Percentiles rank a stretch among this genome's conserved stretches.
phyloP scores from a whole-genome alignment of 1,140 invertebrate genomes.

The Protaetia brevitarsis region DNA sequence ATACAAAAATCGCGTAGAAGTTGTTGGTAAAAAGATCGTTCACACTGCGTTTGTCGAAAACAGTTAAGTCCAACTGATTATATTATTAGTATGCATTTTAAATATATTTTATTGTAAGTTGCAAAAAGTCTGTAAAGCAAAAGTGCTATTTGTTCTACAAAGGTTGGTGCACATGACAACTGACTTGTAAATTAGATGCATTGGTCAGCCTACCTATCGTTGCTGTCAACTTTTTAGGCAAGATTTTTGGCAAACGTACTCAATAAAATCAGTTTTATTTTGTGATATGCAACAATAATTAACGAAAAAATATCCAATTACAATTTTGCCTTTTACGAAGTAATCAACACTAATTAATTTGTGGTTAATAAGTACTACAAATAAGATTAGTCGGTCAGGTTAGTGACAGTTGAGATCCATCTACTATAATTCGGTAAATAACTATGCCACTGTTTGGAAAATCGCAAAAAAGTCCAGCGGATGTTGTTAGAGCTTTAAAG shows the following conservation, averaged over 20 bases:
- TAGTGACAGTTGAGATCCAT: constrained; percentile 19
- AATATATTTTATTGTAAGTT: neutral
- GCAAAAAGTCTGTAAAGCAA: neutral
- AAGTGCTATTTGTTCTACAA: neutral
- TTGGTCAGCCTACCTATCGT: neutral
- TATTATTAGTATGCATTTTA: neutral
- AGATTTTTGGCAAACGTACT: constrained; percentile 4
- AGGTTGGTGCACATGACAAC: neutral
- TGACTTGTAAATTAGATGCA: neutral
- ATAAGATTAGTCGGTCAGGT: constrained; percentile 10
- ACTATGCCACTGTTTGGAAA: constrained; percentile 95
- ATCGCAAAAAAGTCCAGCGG: constrained; percentile 92
- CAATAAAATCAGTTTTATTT: constrained; percentile 4
- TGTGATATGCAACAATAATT: constrained; percentile 2
- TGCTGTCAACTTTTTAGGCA: constrained; percentile 5
- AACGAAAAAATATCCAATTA: neutral
- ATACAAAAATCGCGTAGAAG: no score
- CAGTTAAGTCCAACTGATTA: no score
- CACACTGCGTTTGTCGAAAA: no score
- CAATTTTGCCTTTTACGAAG: neutral
- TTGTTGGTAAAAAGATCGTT: no score
- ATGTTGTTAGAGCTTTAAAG: constrained; percentile 93
- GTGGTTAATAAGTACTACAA: neutral
- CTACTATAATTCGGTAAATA: neutral
- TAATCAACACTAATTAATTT: neutral